Evolutionary conservation across 2,888 invertebrate genomes (phyloP).

Genomic region (Plusia festucae): DNA sequence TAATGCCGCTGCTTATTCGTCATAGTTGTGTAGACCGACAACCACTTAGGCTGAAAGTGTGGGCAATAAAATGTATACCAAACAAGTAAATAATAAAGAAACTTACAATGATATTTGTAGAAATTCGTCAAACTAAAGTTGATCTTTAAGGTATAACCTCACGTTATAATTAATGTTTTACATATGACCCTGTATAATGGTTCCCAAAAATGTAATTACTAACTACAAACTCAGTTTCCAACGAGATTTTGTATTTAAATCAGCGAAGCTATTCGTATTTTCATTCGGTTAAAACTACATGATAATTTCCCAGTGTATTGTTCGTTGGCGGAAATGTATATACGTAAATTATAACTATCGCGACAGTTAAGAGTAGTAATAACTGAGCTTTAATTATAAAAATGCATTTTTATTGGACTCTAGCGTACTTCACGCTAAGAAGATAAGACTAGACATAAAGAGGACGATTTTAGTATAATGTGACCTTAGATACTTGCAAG

Average conservation of each 20-base stretch:
- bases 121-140: too few species aligned
- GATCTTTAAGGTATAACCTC: too few species aligned
- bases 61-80: too few species aligned
- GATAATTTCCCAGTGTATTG: constrained; percentile 11
- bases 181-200: neutral
- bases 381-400: constrained; percentile 19
- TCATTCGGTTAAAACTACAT: constrained; percentile 13
- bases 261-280: constrained; percentile 25
- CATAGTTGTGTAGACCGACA: too few species aligned
- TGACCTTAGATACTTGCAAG: constrained; percentile 25
- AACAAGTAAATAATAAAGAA: too few species aligned
- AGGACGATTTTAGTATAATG: constrained; percentile 13
- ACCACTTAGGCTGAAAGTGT: too few species aligned
- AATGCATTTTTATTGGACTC: constrained; percentile 27
- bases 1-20: too few species aligned
- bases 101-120: too few species aligned
- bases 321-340: constrained; percentile 12
- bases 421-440: constrained; percentile 45
- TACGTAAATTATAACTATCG: constrained; percentile 9
- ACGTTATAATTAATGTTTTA: too few species aligned
- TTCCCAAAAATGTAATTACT: neutral
- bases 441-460: constrained; percentile 46
- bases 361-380: constrained; percentile 4
- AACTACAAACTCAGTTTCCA: constrained; percentile 12
- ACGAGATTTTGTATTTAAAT: constrained; percentile 16